Percentiles rank a stretch among this genome's conserved stretches.
Conservation (phyloP, 2,797 vertebrate species). For the Malurus splendens region DNA sequence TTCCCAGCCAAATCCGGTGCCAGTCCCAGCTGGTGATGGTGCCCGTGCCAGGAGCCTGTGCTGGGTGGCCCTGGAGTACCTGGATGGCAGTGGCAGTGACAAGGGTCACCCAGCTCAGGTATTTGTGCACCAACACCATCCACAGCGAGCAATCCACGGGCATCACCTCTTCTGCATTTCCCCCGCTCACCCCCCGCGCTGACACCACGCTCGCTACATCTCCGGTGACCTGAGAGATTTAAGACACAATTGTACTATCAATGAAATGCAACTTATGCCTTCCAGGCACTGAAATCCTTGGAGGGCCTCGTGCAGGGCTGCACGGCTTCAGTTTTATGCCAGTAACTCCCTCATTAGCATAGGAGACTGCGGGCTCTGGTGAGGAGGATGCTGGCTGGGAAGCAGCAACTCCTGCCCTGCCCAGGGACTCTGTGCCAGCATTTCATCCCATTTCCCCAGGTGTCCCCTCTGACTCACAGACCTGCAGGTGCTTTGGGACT, state of each 20-base stretch:
- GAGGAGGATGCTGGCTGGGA: background rate
- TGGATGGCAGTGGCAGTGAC: background rate
- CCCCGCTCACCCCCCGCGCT: background rate
- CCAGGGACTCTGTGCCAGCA: background rate
- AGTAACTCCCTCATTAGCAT: background rate
- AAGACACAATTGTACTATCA: constrained; percentile 31
- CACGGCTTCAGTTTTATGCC: background rate
- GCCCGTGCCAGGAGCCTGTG: accelerated
- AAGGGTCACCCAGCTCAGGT: background rate
- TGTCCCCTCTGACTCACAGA: background rate
- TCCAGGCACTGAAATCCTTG: constrained; percentile 24
- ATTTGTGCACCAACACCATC: background rate
- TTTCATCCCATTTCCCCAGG: background rate
- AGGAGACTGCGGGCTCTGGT: background rate
- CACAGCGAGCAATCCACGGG: accelerated
- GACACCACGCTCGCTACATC: background rate
- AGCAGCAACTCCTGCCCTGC: background rate
- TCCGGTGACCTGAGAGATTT: constrained; percentile 13
- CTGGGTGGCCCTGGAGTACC: background rate
- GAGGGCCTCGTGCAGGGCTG: background rate
- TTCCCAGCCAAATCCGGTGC: background rate
- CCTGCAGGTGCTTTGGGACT: background rate
- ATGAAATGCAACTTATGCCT: constrained; percentile 34
- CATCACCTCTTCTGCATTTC: background rate
- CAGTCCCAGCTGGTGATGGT: background rate